These are phyloP conservation scores for Xiphophorus maculatus DNA, from an alignment of 2,113 vertebrate genomes.

Conservation along the genomic window DNA sequence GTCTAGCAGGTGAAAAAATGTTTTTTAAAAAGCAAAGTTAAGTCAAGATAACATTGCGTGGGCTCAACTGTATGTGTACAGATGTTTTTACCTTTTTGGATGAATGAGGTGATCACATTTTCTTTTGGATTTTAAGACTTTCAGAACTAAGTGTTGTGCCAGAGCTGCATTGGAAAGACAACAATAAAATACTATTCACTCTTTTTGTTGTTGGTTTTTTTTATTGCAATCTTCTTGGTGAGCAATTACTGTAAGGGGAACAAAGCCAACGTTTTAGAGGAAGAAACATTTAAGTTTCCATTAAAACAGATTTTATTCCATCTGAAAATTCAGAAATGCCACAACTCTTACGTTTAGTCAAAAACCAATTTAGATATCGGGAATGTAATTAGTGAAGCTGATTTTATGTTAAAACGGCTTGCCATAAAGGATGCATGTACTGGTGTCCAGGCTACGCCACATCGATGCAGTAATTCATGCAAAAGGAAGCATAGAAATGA, in stretches of 20 bases:
- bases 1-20: constrained; percentile 19
- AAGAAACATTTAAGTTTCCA: neutral
- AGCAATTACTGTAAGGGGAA: neutral
- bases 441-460: no score
- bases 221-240: neutral
- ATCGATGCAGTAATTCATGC: no score
- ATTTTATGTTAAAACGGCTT: no score
- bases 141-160: constrained; percentile 58
- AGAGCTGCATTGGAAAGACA: constrained; percentile 49
- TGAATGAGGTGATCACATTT: constrained; percentile 31
- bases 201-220: neutral
- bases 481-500: no score
- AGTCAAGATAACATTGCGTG: constrained; percentile 3
- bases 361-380: no score
- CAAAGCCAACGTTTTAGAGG: neutral
- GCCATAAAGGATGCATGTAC: no score
- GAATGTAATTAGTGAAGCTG: no score
- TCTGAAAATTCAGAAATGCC: neutral
- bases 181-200: constrained; percentile 68
- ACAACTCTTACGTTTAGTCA: no score
- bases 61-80: constrained; percentile 19
- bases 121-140: constrained; percentile 34
- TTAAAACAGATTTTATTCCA: neutral
- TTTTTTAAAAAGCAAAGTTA: neutral
- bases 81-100: constrained; percentile 44